Evolutionary conservation across 2,113 vertebrate species (phyloP).

Genomic region (Corythaixoides concolor): DNA sequence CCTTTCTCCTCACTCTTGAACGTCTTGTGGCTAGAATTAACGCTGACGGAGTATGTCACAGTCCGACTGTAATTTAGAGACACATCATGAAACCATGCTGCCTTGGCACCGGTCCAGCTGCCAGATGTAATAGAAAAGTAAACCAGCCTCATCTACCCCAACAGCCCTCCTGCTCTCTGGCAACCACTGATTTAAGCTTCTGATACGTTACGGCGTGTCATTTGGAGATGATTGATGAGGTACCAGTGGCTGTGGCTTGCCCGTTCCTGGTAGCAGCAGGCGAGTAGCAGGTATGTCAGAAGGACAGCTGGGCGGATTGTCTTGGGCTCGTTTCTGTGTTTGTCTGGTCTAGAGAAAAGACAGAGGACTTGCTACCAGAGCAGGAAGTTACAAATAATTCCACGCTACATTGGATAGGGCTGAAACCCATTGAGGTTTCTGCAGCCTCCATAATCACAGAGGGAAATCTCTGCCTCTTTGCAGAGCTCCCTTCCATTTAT

Average conservation of each 20-base stretch:
- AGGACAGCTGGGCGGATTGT: neutral
- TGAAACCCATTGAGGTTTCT: neutral
- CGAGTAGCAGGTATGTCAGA: neutral
- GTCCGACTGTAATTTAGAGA: neutral
- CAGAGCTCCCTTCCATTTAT: neutral
- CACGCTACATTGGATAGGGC: rapidly evolving
- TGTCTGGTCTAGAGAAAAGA: neutral
- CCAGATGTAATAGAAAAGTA: neutral
- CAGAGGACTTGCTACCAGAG: neutral
- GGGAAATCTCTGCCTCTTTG: neutral
- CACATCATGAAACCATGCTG: neutral
- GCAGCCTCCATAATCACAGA: neutral
- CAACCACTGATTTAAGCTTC: neutral
- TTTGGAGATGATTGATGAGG: neutral
- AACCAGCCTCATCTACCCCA: neutral
- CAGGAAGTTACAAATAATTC: neutral
- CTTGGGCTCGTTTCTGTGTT: neutral
- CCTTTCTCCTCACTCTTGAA: neutral
- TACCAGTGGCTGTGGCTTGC: neutral
- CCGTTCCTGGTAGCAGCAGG: rapidly evolving
- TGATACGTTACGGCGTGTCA: rapidly evolving
- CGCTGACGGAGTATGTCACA: constrained; percentile 10
- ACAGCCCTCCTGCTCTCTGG: neutral
- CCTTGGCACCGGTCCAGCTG: constrained; percentile 34
- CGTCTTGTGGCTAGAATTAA: neutral